phyloP scores from a whole-genome alignment of 2,888 invertebrate genomes.

The Noctua fimbriata region DNA sequence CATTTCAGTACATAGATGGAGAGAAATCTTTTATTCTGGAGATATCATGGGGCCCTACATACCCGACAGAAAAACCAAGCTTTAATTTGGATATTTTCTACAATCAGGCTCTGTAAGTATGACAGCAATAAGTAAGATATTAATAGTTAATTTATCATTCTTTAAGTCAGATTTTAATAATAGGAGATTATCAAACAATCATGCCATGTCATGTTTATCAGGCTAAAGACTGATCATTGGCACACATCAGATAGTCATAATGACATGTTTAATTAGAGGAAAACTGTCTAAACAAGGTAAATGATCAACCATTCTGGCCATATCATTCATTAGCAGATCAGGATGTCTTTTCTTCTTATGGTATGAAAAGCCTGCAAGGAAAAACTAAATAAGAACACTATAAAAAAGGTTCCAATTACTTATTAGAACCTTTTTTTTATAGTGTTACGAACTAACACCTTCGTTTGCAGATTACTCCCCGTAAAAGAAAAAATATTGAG shows the following conservation, averaged over 20 bases:
- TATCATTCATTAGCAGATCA: neutral
- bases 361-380: neutral
- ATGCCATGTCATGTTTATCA: neutral
- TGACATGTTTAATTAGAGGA: neutral
- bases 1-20: constrained; percentile 94
- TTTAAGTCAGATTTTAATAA: neutral
- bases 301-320: neutral
- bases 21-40: constrained; percentile 97
- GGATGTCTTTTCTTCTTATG: neutral
- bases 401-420: neutral
- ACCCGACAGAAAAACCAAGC: constrained; percentile 95
- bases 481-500: constrained; percentile 93
- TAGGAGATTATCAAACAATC: neutral
- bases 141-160: neutral
- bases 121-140: neutral
- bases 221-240: neutral
- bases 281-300: neutral
- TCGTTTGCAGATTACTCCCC: constrained; percentile 89
- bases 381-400: neutral
- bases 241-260: neutral
- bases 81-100: constrained; percentile 97
- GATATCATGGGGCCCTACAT: constrained; percentile 95
- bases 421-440: too few species aligned
- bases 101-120: constrained; percentile 97
- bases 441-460: neutral